phyloP scores from a whole-genome alignment of 2,797 vertebrate genomes.

The Danio albolineatus region DNA sequence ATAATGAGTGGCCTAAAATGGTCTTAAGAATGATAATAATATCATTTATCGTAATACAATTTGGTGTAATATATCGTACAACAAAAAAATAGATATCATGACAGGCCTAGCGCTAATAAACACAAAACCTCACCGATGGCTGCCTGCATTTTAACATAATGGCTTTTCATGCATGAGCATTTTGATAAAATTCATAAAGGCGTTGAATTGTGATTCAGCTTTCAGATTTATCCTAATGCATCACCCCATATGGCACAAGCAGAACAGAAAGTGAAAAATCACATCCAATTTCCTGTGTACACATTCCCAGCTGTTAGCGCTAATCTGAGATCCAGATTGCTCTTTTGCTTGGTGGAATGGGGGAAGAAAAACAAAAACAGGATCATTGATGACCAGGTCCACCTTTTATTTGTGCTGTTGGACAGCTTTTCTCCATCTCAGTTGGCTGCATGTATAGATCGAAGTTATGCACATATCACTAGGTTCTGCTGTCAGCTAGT shows the following conservation, averaged over 20 bases:
- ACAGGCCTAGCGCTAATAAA: neutral
- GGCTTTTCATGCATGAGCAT: conserved; percentile 44
- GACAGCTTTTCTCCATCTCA: neutral
- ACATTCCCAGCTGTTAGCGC: conserved; percentile 57
- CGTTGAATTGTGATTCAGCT: conserved; percentile 50
- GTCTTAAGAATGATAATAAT: no score
- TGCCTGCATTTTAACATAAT: conserved; percentile 42
- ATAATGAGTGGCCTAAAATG: no score
- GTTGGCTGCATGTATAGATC: neutral
- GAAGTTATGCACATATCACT: neutral
- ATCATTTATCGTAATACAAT: no score
- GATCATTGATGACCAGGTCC: neutral
- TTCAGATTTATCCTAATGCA: conserved; percentile 56
- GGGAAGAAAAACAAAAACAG: conserved; percentile 26
- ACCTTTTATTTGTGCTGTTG: neutral
- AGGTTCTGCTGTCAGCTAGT: neutral
- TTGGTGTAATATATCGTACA: no score
- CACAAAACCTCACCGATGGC: neutral
- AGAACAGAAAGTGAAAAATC: conserved; percentile 48
- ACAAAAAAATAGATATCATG: no score
- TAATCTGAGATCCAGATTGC: conserved; percentile 42
- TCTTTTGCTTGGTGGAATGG: conserved; percentile 33
- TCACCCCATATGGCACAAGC: conserved; percentile 53
- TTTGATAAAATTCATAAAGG: conserved; percentile 40
- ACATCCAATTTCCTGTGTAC: conserved; percentile 64